These are phyloP conservation scores for Pteropus rufus DNA, from an alignment of 2,797 vertebrate genomes.

Conservation along the genomic window DNA sequence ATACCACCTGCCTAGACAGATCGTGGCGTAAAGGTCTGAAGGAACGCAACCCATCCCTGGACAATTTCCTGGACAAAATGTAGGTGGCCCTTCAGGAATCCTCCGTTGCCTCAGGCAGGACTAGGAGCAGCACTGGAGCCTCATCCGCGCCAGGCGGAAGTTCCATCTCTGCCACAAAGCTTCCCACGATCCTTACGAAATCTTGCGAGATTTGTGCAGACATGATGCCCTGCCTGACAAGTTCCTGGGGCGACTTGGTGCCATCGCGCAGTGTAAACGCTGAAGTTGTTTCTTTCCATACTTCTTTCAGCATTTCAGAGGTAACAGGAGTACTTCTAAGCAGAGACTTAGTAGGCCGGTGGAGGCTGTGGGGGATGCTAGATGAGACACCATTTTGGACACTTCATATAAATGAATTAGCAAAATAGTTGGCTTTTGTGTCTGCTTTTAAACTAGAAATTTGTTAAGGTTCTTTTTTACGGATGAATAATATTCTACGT, in stretches of 20 bases:
- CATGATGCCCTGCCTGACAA: slow-evolving; percentile 24
- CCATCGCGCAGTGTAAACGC: slow-evolving; percentile 66
- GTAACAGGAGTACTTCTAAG: background rate
- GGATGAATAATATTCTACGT: background rate
- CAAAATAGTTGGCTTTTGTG: background rate
- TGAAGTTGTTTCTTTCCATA: slow-evolving; percentile 54
- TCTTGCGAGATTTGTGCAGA: slow-evolving; percentile 48
- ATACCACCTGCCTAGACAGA: slow-evolving; percentile 74
- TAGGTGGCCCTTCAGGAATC: slow-evolving; percentile 66
- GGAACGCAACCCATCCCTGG: slow-evolving; percentile 89
- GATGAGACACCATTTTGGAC: background rate
- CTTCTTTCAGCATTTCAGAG: slow-evolving; percentile 70
- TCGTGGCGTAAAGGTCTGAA: slow-evolving; percentile 92
- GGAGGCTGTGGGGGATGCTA: background rate
- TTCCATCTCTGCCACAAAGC: background rate
- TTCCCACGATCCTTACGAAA: slow-evolving; percentile 63
- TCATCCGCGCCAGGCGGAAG: too few relatives aligned
- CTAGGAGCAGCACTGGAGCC: background rate
- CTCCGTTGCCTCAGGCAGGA: background rate
- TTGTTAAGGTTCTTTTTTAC: background rate
- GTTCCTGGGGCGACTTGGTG: slow-evolving; percentile 73
- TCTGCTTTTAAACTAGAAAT: background rate
- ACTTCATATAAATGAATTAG: background rate
- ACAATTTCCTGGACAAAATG: slow-evolving; percentile 91
- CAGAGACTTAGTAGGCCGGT: background rate